Percentiles rank a stretch among this genome's conserved stretches.
Conservation (phyloP, 2,797 vertebrate genomes). For the Pelochelys cantorii region DNA sequence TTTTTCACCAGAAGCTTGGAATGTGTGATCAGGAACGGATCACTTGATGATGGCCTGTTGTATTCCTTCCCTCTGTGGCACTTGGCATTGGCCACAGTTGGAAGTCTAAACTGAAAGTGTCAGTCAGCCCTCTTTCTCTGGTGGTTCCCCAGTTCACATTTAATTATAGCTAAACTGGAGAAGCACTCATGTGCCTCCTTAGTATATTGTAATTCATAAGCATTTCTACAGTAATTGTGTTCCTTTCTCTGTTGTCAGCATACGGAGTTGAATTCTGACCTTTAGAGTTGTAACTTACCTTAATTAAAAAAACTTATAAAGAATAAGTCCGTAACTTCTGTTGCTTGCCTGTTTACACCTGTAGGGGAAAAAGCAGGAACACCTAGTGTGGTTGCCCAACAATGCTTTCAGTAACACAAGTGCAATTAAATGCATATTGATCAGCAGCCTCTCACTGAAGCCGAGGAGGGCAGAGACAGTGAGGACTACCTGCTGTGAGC, state of each 20-base stretch:
- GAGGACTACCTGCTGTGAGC: background rate
- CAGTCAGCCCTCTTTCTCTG: too few species aligned
- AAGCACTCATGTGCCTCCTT: background rate
- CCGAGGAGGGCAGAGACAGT: background rate
- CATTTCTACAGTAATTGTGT: background rate
- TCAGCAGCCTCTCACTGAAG: constrained; percentile 43
- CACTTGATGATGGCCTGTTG: too few species aligned
- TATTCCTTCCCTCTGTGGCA: too few species aligned
- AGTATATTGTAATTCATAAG: constrained; percentile 15
- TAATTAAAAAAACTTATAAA: constrained; percentile 31
- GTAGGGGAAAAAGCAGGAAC: background rate
- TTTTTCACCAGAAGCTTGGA: too few species aligned
- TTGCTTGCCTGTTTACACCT: background rate
- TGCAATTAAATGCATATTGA: constrained; percentile 51
- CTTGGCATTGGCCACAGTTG: too few species aligned
- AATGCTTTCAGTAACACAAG: constrained; percentile 36
- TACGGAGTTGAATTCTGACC: constrained; percentile 23
- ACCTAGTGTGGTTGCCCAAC: background rate
- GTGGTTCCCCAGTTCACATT: too few species aligned
- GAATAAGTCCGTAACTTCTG: too few species aligned
- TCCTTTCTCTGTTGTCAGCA: constrained; percentile 13
- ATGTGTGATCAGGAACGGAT: too few species aligned
- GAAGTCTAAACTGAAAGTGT: too few species aligned
- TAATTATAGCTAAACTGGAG: background rate
- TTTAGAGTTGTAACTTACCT: constrained; percentile 32